Evolutionary conservation across 2,797 vertebrate species (phyloP).

Genomic region (Poliocrania exsul): DNA sequence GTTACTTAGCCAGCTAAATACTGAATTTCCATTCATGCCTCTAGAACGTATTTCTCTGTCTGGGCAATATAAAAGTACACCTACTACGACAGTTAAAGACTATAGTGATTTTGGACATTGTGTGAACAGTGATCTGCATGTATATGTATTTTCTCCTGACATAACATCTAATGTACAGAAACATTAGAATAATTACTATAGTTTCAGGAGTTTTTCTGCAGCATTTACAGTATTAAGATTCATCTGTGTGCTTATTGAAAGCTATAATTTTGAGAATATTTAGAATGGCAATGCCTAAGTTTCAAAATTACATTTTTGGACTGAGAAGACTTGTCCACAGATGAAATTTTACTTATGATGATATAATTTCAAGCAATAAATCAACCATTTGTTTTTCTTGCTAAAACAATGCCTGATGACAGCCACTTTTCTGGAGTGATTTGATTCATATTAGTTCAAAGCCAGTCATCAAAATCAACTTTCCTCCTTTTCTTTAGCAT

Average conservation of each 20-base stretch:
- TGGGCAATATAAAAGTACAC: not conserved
- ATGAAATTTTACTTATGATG: not conserved
- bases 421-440: not conserved
- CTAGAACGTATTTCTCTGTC: not conserved
- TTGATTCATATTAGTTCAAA: constrained; percentile 2
- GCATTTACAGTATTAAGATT: not conserved
- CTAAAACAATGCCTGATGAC: not conserved
- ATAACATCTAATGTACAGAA: not conserved
- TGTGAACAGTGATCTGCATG: not conserved
- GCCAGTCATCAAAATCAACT: not conserved
- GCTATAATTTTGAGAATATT: not conserved
- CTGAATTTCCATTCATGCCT: not conserved
- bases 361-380: not conserved
- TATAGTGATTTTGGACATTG: not conserved
- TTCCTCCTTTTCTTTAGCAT: constrained; percentile 7
- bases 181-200: not conserved
- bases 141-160: not conserved
- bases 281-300: not conserved
- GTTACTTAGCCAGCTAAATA: constrained; percentile 13
- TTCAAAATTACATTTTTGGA: not conserved
- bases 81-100: not conserved
- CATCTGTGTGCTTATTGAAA: not conserved
- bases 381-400: not conserved
- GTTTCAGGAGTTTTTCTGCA: not conserved
- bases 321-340: not conserved